Conservation (phyloP, 53 echinoderm and acorn worm genomes). For the Glandiceps talaboti region DNA sequence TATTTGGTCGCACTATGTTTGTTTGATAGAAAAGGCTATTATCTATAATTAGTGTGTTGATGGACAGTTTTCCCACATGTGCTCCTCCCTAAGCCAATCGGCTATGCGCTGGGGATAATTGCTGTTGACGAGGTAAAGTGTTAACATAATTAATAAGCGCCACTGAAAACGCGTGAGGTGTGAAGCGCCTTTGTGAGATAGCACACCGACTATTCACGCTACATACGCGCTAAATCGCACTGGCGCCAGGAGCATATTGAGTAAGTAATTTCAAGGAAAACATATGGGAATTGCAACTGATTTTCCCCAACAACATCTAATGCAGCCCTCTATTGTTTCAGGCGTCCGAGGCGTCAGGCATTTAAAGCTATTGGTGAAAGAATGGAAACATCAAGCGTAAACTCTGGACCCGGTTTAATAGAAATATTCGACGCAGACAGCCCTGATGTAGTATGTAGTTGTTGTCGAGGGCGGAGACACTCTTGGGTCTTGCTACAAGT, state of each 20-base stretch:
- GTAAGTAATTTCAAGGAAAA: constrained; percentile 72
- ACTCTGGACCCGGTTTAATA: neutral
- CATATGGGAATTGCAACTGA: constrained; percentile 32
- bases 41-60: constrained; percentile 35
- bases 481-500: neutral
- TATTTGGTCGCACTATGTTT: neutral
- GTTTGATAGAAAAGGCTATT: constrained; percentile 27
- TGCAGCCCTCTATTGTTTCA: constrained; percentile 25
- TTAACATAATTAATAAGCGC: constrained; percentile 99
- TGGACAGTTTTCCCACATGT: constrained; percentile 43
- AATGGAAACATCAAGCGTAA: neutral
- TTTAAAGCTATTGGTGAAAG: constrained; percentile 2
- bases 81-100: constrained; percentile 62
- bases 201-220: constrained; percentile 67
- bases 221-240: constrained; percentile 43
- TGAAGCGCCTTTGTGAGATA: constrained; percentile 63
- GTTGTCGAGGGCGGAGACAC: neutral
- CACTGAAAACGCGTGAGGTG: constrained; percentile 94
- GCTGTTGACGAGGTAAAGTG: constrained; percentile 98
- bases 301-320: neutral
- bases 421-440: too few relatives aligned
- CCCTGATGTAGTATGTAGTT: too few relatives aligned
- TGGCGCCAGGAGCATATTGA: constrained; percentile 77
- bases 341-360: constrained; percentile 19
- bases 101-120: constrained; percentile 65